A percentile compares a stretch with the other conserved stretches of the same genome.
Conservation (phyloP, 1,140 invertebrate genomes). For the Aplysia californica region DNA sequence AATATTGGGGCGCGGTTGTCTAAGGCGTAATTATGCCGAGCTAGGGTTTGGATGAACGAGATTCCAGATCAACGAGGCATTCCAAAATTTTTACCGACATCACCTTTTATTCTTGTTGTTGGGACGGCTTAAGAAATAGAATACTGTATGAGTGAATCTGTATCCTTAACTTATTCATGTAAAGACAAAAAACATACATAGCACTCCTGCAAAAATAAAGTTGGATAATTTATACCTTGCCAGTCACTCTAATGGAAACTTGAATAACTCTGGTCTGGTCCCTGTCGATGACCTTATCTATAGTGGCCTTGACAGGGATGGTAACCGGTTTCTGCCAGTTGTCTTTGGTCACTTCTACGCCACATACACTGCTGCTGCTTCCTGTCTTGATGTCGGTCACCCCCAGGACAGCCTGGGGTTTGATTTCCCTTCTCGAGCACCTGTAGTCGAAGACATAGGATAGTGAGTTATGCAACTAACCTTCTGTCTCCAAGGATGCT, state of each 20-base stretch:
- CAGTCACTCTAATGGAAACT: slow-evolving; percentile 29
- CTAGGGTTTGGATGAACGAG: no score
- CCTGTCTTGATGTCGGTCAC: slow-evolving; percentile 26
- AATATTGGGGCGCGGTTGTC: no score
- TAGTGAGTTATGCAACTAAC: not conserved
- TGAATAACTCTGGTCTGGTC: slow-evolving; percentile 21
- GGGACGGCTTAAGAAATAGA: not conserved
- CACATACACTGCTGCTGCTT: slow-evolving; percentile 28
- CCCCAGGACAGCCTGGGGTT: slow-evolving; percentile 39
- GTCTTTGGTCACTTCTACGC: slow-evolving; percentile 20
- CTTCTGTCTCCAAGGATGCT: not conserved
- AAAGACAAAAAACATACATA: no score
- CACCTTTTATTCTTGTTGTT: not conserved
- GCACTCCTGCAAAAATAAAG: slow-evolving; percentile 22
- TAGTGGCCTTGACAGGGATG: slow-evolving; percentile 43
- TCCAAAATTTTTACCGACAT: not conserved
- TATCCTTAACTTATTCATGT: slow-evolving; percentile 16
- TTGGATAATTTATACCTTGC: slow-evolving; percentile 17
- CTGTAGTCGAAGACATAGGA: not conserved
- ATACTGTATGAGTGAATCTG: not conserved
- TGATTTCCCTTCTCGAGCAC: slow-evolving; percentile 20
- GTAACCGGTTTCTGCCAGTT: slow-evolving; percentile 40
- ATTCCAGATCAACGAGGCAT: not conserved
- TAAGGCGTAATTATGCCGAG: no score
- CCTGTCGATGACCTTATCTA: slow-evolving; percentile 42